Evolutionary conservation across 2,888 invertebrate species (phyloP).

Genomic region (Elysia crispata): DNA sequence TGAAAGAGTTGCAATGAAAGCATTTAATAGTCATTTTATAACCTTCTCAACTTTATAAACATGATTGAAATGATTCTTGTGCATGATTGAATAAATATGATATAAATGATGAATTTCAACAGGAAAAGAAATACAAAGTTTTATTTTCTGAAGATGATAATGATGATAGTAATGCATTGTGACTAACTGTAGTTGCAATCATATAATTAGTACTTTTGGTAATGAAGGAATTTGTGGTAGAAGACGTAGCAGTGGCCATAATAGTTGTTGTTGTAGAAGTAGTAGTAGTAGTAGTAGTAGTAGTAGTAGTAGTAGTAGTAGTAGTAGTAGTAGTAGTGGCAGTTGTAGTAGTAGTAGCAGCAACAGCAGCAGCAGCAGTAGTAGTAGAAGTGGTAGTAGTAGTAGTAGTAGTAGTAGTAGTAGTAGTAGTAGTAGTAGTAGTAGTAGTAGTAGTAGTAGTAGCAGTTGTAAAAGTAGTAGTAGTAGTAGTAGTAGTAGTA

Average conservation of each 20-base stretch:
- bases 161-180: too few species aligned
- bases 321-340: background rate
- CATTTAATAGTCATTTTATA: too few species aligned
- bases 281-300: background rate
- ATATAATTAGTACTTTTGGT: too few species aligned
- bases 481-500: background rate
- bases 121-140: too few species aligned
- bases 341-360: background rate
- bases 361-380: background rate
- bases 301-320: background rate
- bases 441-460: background rate
- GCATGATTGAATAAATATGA: too few species aligned
- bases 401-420: background rate
- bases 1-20: background rate
- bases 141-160: too few species aligned
- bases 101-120: too few species aligned
- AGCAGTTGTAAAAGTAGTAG: background rate
- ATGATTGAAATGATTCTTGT: too few species aligned
- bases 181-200: too few species aligned
- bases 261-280: background rate
- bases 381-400: conserved; percentile 1
- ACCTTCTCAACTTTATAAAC: too few species aligned
- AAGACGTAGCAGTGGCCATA: too few species aligned
- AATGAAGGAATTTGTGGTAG: background rate
- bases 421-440: background rate